Evolutionary conservation across 23 tunicate genomes (phyloP), one percentile per base, ranked within the genome.

Genomic region (Halocynthia roretzi): DNA sequence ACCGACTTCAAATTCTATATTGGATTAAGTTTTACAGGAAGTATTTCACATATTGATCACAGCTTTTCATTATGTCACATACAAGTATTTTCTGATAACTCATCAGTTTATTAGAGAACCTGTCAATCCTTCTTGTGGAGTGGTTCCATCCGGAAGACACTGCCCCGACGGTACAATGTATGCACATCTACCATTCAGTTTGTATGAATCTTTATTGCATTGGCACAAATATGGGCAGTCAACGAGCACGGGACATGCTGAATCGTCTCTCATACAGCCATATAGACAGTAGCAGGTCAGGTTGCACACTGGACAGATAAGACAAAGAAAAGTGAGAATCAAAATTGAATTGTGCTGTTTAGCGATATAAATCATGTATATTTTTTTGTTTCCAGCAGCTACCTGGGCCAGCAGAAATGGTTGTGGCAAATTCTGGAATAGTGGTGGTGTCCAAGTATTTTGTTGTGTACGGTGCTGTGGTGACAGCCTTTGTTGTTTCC

Each of bases 221-320:
- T 31, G 17, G 63, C 98, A 92, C 62, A 62, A 75, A 83, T 92
- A 86, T 6, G 98, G 98, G 64, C 98, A 92, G 58, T 86, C 87
- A 0, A 87, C 52, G 23, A 82, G 67, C 55, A 77, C 65, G 7
- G 91, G 98, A 66, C 98, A 92, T 10, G 56, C 56, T 5, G 92
- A 82, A 49, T 86, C 92, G 84, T 92, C 92, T 8, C 92, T 78
- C 21, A 82, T 85, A 66, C 98, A 92, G 0, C 98, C 98, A 65
- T 81, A 86, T 85, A 92, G 75, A 75, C 98, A 92, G 75, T 92
- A 85, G 78, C 98, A 92, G 70, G 81, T 76, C 75, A 82, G 86
- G 73, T 92, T 56, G 78, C 98, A 92, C 52, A 63, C 97, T 91
- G 68, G 18, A 52, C 7, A 14, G n/a, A 15, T 14, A n/a, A 2